A percentile compares a stretch with the other conserved stretches of the same genome.
Evolutionary conservation across 2,113 vertebrate genomes (phyloP).

Genomic region (Larimichthys polyactis): DNA sequence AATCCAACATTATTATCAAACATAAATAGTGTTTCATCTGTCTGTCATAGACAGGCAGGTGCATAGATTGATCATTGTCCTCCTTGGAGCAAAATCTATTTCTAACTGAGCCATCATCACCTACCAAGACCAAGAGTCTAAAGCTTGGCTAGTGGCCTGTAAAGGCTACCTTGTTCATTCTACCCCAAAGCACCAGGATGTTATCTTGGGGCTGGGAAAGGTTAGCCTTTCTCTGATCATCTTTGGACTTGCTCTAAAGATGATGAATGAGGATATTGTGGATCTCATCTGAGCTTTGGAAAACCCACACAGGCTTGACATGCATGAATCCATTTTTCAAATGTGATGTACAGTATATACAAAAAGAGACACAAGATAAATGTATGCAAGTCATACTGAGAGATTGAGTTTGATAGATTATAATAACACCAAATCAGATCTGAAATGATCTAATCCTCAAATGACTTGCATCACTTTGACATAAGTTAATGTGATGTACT

Average conservation of each 20-base stretch:
- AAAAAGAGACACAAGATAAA: neutral
- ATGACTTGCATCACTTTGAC: neutral
- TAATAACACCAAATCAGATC: neutral
- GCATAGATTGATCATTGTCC: neutral
- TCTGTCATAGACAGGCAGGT: neutral
- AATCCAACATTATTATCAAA: neutral
- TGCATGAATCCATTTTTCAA: neutral
- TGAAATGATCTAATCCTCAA: neutral
- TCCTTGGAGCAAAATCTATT: neutral
- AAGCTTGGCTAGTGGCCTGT: neutral
- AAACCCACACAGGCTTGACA: neutral
- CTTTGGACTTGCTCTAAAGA: neutral
- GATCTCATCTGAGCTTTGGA: neutral
- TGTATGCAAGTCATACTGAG: neutral
- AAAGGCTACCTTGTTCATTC: neutral
- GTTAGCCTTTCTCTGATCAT: neutral
- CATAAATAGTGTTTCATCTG: neutral
- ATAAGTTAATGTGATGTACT: neutral
- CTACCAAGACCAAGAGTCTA: neutral
- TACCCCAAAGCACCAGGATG: neutral
- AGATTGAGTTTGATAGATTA: neutral
- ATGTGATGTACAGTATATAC: too few species aligned
- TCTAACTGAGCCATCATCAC: neutral
- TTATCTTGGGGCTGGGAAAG: neutral
- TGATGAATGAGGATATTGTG: neutral